These are phyloP conservation scores for Amblyopsis hoosieri DNA, from an alignment of 2,797 vertebrate species.

Conservation along the genomic window DNA sequence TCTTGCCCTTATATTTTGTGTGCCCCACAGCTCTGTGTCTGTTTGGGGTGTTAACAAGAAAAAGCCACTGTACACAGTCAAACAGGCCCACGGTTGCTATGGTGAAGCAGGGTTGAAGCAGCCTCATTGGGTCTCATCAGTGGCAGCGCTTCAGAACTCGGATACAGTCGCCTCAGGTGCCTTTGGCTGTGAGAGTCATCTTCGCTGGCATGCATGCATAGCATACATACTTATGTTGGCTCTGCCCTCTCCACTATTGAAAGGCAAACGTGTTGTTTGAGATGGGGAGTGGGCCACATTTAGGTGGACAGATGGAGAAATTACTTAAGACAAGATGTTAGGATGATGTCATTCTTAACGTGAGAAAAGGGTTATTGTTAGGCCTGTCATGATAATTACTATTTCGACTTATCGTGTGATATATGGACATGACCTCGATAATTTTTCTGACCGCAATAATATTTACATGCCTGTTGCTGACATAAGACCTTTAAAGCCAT, in stretches of 20 bases:
- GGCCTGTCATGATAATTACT: no score
- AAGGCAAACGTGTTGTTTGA: no score
- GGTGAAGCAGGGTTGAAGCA: constrained; percentile 81
- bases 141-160: constrained; percentile 89
- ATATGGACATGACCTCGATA: no score
- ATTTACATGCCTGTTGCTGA: no score
- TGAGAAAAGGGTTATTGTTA: no score
- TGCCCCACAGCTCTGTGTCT: constrained; percentile 82
- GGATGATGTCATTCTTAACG: no score
- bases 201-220: constrained; percentile 19
- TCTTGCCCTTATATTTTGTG: constrained; percentile 61
- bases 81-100: constrained; percentile 83
- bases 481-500: no score
- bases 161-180: constrained; percentile 93
- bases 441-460: no score
- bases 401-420: no score
- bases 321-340: no score
- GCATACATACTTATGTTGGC: neutral
- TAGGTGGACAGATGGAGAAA: neutral
- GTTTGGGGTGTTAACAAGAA: constrained; percentile 95
- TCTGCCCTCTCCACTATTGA: constrained; percentile 44
- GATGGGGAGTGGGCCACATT: neutral
- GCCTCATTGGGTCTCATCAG: constrained; percentile 88
- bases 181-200: constrained; percentile 67
- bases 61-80: constrained; percentile 85